A percentile compares a stretch with the other conserved stretches of the same genome.
phyloP scores from a whole-genome alignment of 2,888 invertebrate species.

The Pristionchus maxplancki region DNA sequence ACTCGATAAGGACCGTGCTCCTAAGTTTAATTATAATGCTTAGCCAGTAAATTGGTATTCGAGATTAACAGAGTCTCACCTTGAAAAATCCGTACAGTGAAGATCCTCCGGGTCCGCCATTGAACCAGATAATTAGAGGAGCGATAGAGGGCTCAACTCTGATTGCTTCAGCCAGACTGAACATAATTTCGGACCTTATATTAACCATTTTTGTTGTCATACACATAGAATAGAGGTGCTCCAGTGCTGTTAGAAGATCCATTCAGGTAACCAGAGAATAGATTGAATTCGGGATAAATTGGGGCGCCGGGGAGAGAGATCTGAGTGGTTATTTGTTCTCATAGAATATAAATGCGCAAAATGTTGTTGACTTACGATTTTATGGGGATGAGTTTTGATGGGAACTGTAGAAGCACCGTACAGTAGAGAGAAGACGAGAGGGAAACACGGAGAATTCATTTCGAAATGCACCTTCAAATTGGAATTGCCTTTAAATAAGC shows the following conservation, averaged over 20 bases:
- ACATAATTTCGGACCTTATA: neutral
- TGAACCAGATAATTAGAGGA: neutral
- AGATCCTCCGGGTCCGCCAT: constrained; percentile 1
- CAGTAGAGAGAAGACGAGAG: neutral
- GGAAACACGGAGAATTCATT: no score
- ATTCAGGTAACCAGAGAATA: neutral
- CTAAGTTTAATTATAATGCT: neutral
- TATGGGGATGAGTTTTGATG: neutral
- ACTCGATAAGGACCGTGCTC: neutral
- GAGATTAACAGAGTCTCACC: neutral
- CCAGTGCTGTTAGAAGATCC: neutral
- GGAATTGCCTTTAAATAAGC: no score
- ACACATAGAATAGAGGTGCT: neutral
- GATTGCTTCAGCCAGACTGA: neutral
- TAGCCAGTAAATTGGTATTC: neutral
- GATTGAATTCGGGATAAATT: neutral
- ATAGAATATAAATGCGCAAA: neutral
- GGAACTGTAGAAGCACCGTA: neutral
- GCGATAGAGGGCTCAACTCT: constrained; percentile 13
- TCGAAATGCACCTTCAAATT: no score
- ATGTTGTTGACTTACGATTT: neutral
- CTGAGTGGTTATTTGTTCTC: neutral
- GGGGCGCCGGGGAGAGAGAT: neutral
- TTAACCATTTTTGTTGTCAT: neutral
- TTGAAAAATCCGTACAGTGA: neutral